Conservation (phyloP, 1,140 invertebrate genomes). For the Berghia stephanieae region DNA sequence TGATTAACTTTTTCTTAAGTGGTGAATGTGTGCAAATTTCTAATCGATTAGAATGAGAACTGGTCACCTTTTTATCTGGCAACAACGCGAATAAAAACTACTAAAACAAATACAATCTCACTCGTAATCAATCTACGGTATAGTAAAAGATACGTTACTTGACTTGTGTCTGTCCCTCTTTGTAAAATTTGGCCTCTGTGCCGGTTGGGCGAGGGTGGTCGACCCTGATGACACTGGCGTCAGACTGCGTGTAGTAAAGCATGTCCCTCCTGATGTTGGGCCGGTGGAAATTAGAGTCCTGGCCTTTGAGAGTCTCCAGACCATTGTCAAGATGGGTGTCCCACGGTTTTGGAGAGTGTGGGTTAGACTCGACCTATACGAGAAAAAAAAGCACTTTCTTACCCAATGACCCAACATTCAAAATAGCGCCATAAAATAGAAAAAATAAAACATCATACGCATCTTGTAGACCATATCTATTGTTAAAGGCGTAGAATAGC, state of each 20-base stretch:
- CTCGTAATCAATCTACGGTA: background rate
- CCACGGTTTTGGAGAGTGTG: conserved; percentile 60
- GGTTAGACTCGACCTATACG: conserved; percentile 30
- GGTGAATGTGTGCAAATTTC: no score
- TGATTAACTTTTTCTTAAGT: no score
- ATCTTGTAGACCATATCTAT: background rate
- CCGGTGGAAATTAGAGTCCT: conserved; percentile 72
- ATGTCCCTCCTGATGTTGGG: conserved; percentile 88
- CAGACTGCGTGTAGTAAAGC: conserved; percentile 90
- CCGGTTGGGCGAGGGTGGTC: conserved; percentile 58
- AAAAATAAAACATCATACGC: background rate
- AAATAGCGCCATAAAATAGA: background rate
- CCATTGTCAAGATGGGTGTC: conserved; percentile 78
- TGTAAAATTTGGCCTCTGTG: conserved; percentile 28
- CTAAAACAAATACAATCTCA: no score
- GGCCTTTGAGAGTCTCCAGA: conserved; percentile 49
- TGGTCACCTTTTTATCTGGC: no score
- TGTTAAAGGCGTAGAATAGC: no score
- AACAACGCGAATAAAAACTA: no score
- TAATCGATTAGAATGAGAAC: no score
- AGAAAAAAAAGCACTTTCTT: background rate
- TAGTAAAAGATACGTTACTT: conserved; percentile 51
- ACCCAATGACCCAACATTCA: background rate
- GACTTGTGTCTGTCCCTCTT: conserved; percentile 65
- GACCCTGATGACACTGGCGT: conserved; percentile 92